Base-by-base conservation (phyloP, 2,797 vertebrate species). In the Clarias pachynema region DNA sequence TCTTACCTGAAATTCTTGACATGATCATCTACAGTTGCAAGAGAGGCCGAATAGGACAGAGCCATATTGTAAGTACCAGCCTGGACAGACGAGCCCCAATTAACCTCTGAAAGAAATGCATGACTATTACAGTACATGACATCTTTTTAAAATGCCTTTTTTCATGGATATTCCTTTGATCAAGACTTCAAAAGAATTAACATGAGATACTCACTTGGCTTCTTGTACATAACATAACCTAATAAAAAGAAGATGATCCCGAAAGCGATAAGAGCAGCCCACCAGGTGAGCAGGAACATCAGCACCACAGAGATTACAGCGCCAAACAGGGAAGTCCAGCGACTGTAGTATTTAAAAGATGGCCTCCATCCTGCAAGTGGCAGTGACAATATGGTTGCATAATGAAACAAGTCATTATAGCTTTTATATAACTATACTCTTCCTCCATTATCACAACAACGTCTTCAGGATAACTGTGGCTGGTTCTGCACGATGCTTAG, bases 261-360 rank as follows among this genome's bases (percentile, higher is more conserved):
- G 29, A 95, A 90, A 24, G 94, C 93, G 82, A 89, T 79, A 31
- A 96, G 92, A 29, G 94, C 95, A 0, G 94, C 92, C 95, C 93
- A 94, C 95, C 95, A 96, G 6, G 91, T 95, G 22, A 97, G 92
- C 82, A 96, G 85, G 89, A 96, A 96, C 95, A 95, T 95, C 85
- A 96, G 93, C 62, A 95, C 90, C 26, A 96, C 90, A 0, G 93
- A 95, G 83, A 94, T 82, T 26, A 94, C 81, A 0, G 94, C 92
- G 0, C 95, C 95, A 73, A 96, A 94, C 81, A 96, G 88, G 31
- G 95, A 93, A 0, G 92, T 92, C 95, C 95, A 96, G 75, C 91
- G 92, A 82, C 82, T 96, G 89, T 95, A 96, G 89, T 93, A 95
- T 56, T 89, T 91, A 80, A 96, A 96, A 0, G 94, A 93, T 0